phyloP scores from a whole-genome alignment of 1,140 invertebrate species.

The Phthorimaea operculella region DNA sequence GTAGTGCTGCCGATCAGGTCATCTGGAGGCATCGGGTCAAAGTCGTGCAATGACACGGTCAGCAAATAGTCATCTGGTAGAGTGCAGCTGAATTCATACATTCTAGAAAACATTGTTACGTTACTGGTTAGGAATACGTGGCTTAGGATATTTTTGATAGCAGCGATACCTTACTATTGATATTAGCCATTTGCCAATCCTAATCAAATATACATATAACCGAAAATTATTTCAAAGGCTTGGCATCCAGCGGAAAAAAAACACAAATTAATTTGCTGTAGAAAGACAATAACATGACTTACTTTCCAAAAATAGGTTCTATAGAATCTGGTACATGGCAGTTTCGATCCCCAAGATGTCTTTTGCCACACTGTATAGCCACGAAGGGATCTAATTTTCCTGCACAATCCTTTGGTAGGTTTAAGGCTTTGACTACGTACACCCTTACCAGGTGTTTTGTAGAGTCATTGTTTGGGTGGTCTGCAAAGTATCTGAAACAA shows the following conservation, averaged over 20 bases:
- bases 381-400: conserved; percentile 86
- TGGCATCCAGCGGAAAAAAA: no score
- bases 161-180: no score
- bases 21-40: conserved; percentile 75
- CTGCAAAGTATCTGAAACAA: conserved; percentile 71
- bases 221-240: no score
- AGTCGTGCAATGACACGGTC: conserved; percentile 80
- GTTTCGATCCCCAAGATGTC: conserved; percentile 76
- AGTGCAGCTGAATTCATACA: conserved; percentile 79
- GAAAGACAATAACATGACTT: conserved; percentile 14
- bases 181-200: no score
- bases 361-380: conserved; percentile 75
- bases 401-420: conserved; percentile 79
- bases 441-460: conserved; percentile 80
- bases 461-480: conserved; percentile 75
- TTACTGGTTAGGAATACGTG: no score
- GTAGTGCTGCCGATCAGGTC: conserved; percentile 87
- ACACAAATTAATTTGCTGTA: no score
- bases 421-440: conserved; percentile 78
- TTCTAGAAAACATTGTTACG: conserved; percentile 56
- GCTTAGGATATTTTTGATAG: no score
- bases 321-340: conserved; percentile 81
- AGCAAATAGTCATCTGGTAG: conserved; percentile 78
- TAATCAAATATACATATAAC: no score
- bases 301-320: conserved; percentile 87